phyloP scores from a whole-genome alignment of 2,888 invertebrate species.

The Noctua janthina region DNA sequence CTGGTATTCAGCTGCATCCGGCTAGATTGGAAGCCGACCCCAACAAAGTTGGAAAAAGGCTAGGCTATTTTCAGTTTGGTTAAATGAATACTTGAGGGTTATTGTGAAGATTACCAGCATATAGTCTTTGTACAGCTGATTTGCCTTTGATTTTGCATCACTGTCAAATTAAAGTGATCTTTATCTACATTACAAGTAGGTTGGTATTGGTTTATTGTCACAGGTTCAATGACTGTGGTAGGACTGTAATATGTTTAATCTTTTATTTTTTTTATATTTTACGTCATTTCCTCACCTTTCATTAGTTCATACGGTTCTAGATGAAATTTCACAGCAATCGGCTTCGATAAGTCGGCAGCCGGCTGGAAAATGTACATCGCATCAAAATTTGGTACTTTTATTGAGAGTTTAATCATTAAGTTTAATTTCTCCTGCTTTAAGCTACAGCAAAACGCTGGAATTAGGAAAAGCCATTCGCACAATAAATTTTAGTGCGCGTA shows the following conservation, averaged over 20 bases:
- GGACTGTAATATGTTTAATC: not conserved
- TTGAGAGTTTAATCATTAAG: too few species aligned
- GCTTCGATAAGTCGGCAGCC: conserved; percentile 82
- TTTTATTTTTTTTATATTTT: not conserved
- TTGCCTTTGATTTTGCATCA: not conserved
- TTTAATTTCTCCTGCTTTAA: too few species aligned
- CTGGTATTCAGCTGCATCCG: too few species aligned
- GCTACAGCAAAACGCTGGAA: not conserved
- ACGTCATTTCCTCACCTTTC: conserved; percentile 70
- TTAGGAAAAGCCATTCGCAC: too few species aligned
- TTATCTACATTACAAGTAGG: not conserved
- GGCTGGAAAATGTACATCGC: conserved; percentile 75
- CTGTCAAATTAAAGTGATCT: not conserved
- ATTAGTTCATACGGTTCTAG: conserved; percentile 73
- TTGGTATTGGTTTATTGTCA: not conserved
- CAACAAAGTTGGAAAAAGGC: not conserved
- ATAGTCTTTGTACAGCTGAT: not conserved
- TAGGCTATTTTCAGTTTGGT: not conserved
- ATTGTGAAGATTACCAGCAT: not conserved
- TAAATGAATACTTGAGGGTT: not conserved
- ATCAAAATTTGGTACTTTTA: not conserved
- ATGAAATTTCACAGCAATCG: conserved; percentile 79
- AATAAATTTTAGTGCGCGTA: not conserved
- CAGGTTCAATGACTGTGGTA: not conserved
- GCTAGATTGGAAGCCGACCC: too few species aligned